A percentile compares a stretch with the other conserved stretches of the same genome.
Conservation (phyloP, 2,113 vertebrate genomes). For the Solenodon paradoxus region DNA sequence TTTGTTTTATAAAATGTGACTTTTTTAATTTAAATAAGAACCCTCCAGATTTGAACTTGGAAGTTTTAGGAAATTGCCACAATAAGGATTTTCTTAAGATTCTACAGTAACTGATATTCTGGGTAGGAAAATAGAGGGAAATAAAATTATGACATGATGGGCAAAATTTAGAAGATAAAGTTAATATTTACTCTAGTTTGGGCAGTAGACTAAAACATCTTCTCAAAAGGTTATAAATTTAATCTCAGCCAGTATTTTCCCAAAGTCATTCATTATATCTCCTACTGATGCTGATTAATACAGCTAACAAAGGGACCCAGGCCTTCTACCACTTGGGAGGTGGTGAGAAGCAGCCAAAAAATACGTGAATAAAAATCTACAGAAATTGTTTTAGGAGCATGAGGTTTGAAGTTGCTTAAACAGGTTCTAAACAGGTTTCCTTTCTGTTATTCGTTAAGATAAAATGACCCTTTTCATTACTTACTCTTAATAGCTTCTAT, state of each 20-base stretch:
- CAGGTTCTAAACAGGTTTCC: neutral
- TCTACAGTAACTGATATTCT: neutral
- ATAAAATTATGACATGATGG: neutral
- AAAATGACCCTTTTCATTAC: neutral
- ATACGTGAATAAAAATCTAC: neutral
- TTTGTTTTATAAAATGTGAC: neutral
- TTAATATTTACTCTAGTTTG: neutral
- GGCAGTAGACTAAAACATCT: neutral
- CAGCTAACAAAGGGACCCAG: neutral
- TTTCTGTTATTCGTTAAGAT: neutral
- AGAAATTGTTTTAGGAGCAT: neutral
- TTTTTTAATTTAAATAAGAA: neutral
- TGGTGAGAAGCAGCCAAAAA: neutral
- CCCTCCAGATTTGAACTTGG: neutral
- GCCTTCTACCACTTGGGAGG: neutral
- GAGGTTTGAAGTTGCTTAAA: neutral
- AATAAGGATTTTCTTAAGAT: neutral
- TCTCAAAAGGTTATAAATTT: neutral
- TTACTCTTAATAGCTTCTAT: neutral
- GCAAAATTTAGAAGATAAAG: neutral
- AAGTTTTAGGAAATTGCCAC: neutral
- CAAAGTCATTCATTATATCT: neutral
- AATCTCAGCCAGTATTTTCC: neutral
- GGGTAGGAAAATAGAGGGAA: neutral
- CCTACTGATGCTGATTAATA: neutral